These are phyloP conservation scores for Alces alces DNA, from an alignment of 2,113 vertebrate species.

Conservation along the genomic window DNA sequence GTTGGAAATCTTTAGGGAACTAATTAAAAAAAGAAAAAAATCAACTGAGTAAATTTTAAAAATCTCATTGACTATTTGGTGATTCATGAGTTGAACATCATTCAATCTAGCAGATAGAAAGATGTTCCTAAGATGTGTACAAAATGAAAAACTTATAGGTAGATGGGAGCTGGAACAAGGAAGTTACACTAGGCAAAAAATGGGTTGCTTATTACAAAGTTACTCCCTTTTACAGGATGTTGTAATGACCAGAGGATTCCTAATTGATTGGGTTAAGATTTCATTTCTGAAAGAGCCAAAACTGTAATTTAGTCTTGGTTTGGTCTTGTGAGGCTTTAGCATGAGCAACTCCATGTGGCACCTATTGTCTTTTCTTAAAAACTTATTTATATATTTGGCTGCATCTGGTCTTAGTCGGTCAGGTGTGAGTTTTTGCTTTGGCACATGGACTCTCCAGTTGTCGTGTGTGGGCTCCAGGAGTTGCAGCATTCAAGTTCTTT, in stretches of 20 bases:
- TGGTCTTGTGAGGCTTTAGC: background rate
- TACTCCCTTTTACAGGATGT: background rate
- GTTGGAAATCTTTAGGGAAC: background rate
- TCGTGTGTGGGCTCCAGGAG: background rate
- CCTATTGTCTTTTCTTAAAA: background rate
- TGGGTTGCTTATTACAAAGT: background rate
- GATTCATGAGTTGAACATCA: background rate
- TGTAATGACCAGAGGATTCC: background rate
- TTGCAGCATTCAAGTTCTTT: background rate
- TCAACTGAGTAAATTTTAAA: background rate
- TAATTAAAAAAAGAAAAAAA: background rate
- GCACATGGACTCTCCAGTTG: background rate
- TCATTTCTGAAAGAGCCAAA: background rate
- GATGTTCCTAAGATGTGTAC: background rate
- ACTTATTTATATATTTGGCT: background rate
- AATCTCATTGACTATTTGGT: background rate
- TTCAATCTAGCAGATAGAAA: background rate
- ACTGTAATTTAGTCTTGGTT: background rate
- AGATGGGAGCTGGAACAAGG: background rate
- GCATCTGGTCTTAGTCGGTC: background rate
- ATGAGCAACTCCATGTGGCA: background rate
- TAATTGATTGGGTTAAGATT: background rate
- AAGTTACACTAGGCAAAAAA: background rate
- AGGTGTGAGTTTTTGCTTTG: background rate
- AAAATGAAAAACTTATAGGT: background rate